Evolutionary conservation across 1,140 invertebrate species (phyloP), one percentile per base, ranked within the genome.

Genomic region (Vanessa tameamea): DNA sequence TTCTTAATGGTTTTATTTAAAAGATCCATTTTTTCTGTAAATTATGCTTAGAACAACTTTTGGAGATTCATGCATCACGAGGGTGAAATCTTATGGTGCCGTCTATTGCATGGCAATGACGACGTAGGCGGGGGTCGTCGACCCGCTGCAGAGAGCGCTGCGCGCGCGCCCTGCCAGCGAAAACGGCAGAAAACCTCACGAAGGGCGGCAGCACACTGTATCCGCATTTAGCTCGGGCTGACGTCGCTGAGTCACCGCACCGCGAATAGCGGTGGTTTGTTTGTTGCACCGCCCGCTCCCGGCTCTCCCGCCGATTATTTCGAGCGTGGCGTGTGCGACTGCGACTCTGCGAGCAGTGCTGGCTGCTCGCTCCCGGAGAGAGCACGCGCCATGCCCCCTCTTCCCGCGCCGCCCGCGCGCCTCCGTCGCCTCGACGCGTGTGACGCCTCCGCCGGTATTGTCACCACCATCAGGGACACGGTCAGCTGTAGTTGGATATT

Each of bases 401-500:
- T 85, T 74, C 86, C 88, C 85, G 85, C 88, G 82, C 91, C 90
- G 73, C 87, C 87, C 86, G 90, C 91, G 87, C 89, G 92, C 81
- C 81, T 81, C 67, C 85, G 82, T 87, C 88, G 87, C 82, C 81
- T 75, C 81, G 90, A 93, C 87, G 94, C 94, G 93, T 94, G 93
- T 79, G 94, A 94, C 89, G 91, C 93, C 85, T 88, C 93, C 73
- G 88, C 90, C 77, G 87, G 91, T 82, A 91, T 94, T 82, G 89
- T 94, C 85, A 92, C 93, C 82, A 92, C 89, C 85, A 92, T 94
- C 82, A 93, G 93, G 85, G 94, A 94, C 88, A 94, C 93, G 72
- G 94, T 94, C 87, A 93, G 89, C 91, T 93, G 93, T 86, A 94
- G 94, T 92, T 94, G 94, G 94, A 94, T 94, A 90, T 94, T 94